These are phyloP conservation scores for Drosophila leonis DNA, from an alignment of 2,888 invertebrate genomes.

Conservation along the genomic window DNA sequence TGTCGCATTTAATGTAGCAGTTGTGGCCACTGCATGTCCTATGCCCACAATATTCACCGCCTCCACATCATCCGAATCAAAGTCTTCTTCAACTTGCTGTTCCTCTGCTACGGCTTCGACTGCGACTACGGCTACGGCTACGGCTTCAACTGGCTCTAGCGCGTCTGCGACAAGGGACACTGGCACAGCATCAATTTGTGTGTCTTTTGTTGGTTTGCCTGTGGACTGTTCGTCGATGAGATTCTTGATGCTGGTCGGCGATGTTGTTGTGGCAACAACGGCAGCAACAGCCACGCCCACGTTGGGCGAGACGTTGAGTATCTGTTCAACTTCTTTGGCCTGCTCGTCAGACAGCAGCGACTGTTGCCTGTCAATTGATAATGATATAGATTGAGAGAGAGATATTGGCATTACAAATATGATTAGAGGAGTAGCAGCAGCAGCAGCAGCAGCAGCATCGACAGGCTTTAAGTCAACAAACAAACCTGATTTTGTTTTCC, in stretches of 20 bases:
- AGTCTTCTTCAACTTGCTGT: slow-evolving; percentile 53
- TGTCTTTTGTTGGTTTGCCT: slow-evolving; percentile 40
- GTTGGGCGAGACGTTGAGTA: slow-evolving; percentile 88
- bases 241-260: slow-evolving; percentile 82
- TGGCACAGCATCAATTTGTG: slow-evolving; percentile 55
- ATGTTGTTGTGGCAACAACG: slow-evolving; percentile 82
- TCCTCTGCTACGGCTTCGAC: slow-evolving; percentile 31
- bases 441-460: neutral
- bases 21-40: slow-evolving; percentile 62
- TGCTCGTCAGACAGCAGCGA: slow-evolving; percentile 94
- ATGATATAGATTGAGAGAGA: slow-evolving; percentile 8
- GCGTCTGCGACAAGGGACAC: slow-evolving; percentile 37
- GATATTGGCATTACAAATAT: slow-evolving; percentile 11
- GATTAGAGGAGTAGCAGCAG: neutral
- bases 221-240: slow-evolving; percentile 69
- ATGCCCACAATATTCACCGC: slow-evolving; percentile 79
- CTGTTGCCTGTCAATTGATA: slow-evolving; percentile 88
- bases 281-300: slow-evolving; percentile 82
- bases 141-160: slow-evolving; percentile 25
- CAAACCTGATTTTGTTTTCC: slow-evolving; percentile 95
- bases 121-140: slow-evolving; percentile 25
- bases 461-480: slow-evolving; percentile 44
- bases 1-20: slow-evolving; percentile 56
- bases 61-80: slow-evolving; percentile 80
- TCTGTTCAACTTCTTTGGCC: slow-evolving; percentile 94